phyloP scores from a whole-genome alignment of 2,113 vertebrate species.

The Phalacrocorax pelagicus region DNA sequence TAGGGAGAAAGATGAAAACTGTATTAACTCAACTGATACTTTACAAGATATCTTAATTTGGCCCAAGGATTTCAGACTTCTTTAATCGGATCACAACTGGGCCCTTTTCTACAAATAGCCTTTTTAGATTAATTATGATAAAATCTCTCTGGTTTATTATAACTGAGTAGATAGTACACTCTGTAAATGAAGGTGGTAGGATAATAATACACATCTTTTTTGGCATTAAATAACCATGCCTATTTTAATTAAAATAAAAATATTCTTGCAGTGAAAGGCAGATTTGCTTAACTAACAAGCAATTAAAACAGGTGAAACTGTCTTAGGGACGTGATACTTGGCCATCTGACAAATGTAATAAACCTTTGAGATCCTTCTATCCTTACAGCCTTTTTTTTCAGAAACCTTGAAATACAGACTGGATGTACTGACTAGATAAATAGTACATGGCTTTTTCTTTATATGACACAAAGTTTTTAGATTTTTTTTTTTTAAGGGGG shows the following conservation, averaged over 20 bases:
- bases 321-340: neutral
- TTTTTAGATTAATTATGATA: constrained; percentile 28
- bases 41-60: neutral
- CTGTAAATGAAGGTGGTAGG: neutral
- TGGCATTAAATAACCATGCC: neutral
- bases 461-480: fast-evolving
- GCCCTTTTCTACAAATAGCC: neutral
- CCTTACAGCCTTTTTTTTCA: neutral
- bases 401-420: neutral
- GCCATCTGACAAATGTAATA: neutral
- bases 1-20: neutral
- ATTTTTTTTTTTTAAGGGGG: fast-evolving
- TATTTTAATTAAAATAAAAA: constrained; percentile 20
- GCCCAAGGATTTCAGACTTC: neutral
- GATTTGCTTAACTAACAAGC: constrained; percentile 15
- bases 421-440: neutral
- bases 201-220: neutral
- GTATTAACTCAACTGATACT: neutral
- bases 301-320: constrained; percentile 29
- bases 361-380: neutral
- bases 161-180: neutral
- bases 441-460: neutral
- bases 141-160: neutral
- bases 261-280: neutral
- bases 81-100: neutral